These are phyloP conservation scores for Streblospio benedicti DNA, from an alignment of 1,140 invertebrate genomes.

Conservation along the genomic window DNA sequence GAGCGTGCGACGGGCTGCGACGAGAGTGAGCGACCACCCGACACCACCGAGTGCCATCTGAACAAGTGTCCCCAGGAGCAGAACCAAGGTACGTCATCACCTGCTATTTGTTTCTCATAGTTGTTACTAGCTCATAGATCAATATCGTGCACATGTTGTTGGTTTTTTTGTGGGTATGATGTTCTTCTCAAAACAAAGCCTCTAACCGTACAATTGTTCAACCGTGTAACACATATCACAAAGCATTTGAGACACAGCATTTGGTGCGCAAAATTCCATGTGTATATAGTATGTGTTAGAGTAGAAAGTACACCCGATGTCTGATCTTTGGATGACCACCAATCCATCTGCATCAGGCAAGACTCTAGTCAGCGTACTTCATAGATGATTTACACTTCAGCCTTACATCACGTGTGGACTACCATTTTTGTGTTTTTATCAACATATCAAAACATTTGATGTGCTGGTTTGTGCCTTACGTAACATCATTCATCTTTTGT, in stretches of 20 bases:
- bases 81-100: no score
- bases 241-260: neutral
- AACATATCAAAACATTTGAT: neutral
- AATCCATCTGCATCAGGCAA: no score
- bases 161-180: neutral
- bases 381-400: neutral
- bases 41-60: constrained; percentile 40
- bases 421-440: neutral
- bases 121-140: neutral
- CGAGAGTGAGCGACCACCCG: constrained; percentile 32
- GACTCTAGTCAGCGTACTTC: neutral
- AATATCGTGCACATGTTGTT: neutral
- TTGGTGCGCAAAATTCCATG: no score
- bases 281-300: no score
- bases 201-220: neutral
- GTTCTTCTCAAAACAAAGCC: neutral
- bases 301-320: no score
- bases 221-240: no score
- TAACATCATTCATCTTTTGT: constrained; percentile 7
- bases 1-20: constrained; percentile 39
- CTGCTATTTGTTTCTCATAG: no score
- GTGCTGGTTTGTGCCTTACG: neutral
- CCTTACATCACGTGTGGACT: neutral
- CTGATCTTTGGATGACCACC: neutral
- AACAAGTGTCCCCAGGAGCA: constrained; percentile 38